Percentiles rank a stretch among this genome's conserved stretches.
These are phyloP conservation scores for Diadegma fenestrale DNA, from an alignment of 2,888 invertebrate genomes.

Conservation along the genomic window DNA sequence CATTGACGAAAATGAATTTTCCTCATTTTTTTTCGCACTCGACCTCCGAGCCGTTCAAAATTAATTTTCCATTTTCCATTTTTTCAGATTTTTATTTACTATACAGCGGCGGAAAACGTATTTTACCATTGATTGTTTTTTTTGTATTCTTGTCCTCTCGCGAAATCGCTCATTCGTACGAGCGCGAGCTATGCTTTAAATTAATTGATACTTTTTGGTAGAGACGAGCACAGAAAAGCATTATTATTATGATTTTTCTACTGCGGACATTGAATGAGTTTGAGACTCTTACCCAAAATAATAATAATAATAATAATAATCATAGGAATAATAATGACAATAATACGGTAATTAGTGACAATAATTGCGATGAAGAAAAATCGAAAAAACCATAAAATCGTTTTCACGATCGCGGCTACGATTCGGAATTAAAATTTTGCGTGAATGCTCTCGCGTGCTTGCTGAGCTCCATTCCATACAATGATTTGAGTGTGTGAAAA, in stretches of 20 bases:
- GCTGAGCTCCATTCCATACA: too few relatives aligned
- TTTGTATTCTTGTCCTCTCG: neutral
- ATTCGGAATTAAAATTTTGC: neutral
- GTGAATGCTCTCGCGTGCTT: constrained; percentile 19
- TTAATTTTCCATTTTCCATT: neutral
- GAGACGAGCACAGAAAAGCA: constrained; percentile 63
- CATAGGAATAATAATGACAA: constrained; percentile 11
- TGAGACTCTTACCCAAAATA: constrained; percentile 59
- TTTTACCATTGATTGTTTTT: neutral
- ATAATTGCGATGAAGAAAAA: neutral
- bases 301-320: constrained; percentile 50
- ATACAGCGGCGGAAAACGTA: neutral
- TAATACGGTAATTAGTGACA: constrained; percentile 14
- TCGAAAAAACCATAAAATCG: neutral
- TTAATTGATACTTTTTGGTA: constrained; percentile 68
- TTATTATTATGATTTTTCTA: constrained; percentile 50
- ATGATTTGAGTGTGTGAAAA: neutral
- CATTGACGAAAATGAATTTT: neutral
- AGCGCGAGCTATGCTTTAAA: neutral
- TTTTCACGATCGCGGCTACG: neutral
- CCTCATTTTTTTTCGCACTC: neutral
- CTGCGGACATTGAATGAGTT: constrained; percentile 60
- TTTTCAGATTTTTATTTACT: neutral
- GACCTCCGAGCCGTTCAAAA: neutral
- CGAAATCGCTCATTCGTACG: constrained; percentile 12